Evolutionary conservation across 2,888 invertebrate species (phyloP).

Genomic region (Gryllus longicercus): DNA sequence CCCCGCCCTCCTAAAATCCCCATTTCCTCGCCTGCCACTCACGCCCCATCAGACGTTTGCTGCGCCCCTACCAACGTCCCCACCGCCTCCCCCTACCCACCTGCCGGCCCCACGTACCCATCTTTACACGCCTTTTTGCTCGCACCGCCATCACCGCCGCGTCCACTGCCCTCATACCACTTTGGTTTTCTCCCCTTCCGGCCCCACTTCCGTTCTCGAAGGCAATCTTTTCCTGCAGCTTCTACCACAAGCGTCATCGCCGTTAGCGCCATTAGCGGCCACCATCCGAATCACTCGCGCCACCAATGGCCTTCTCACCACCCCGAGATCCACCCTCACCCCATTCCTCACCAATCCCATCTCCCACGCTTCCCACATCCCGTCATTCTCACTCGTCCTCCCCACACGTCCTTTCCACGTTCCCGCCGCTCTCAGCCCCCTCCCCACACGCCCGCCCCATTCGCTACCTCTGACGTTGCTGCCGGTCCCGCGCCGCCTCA

Average conservation of each 20-base stretch:
- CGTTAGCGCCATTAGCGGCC: not conserved
- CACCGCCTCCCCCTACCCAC: not conserved
- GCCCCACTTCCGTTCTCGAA: not conserved
- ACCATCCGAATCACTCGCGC: not conserved
- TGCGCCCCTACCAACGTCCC: not conserved
- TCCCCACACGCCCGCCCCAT: no score
- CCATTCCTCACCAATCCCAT: no score
- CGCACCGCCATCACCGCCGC: not conserved
- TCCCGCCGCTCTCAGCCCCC: no score
- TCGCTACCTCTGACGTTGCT: no score
- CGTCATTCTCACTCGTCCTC: no score
- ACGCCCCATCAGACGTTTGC: no score
- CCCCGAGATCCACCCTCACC: no score
- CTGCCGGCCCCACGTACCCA: not conserved
- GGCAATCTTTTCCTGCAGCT: not conserved
- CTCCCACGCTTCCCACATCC: no score
- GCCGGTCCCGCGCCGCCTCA: no score
- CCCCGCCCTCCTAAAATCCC: no score
- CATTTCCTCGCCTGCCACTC: no score
- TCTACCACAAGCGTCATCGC: not conserved
- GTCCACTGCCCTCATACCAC: constrained; percentile 20
- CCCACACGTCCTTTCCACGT: no score
- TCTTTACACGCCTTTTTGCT: not conserved
- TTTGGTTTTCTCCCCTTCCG: not conserved
- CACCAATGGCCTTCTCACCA: not conserved